Percentiles rank a stretch among this genome's conserved stretches.
These are phyloP conservation scores for Hypotaenidia okinawae DNA, from an alignment of 2,797 vertebrate genomes.

Conservation along the genomic window DNA sequence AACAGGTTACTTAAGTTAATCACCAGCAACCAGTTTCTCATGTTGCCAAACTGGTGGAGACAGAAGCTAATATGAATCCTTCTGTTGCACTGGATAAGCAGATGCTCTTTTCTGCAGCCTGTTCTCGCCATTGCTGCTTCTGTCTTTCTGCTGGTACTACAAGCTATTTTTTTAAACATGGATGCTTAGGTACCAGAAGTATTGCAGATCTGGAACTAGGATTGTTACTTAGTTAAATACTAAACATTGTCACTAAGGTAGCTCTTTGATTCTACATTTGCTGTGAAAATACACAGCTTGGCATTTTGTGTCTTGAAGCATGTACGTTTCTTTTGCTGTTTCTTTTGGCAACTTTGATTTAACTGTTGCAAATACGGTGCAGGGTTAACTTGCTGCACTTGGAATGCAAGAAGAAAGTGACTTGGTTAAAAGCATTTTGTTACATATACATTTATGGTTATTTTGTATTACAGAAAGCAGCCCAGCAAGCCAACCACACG, in stretches of 20 bases:
- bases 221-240: neutral
- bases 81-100: neutral
- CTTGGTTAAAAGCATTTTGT: constrained; percentile 21
- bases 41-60: neutral
- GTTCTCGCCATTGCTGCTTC: neutral
- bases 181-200: neutral
- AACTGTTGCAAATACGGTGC: neutral
- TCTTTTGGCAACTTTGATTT: neutral
- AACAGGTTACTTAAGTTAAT: too few species aligned
- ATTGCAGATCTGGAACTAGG: neutral
- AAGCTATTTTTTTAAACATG: neutral
- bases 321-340: neutral
- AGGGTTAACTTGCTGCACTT: neutral
- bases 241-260: neutral
- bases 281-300: neutral
- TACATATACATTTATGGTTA: neutral
- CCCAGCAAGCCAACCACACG: constrained; percentile 88
- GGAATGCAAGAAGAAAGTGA: neutral
- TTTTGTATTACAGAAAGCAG: constrained; percentile 83
- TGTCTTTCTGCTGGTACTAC: neutral
- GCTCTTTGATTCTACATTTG: neutral
- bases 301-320: neutral
- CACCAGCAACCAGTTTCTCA: neutral
- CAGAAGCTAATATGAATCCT: neutral
- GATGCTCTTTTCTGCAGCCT: neutral